Evolutionary conservation across 92 coral and sea anemone genomes (phyloP).

Genomic region (Actinostola sp.): DNA sequence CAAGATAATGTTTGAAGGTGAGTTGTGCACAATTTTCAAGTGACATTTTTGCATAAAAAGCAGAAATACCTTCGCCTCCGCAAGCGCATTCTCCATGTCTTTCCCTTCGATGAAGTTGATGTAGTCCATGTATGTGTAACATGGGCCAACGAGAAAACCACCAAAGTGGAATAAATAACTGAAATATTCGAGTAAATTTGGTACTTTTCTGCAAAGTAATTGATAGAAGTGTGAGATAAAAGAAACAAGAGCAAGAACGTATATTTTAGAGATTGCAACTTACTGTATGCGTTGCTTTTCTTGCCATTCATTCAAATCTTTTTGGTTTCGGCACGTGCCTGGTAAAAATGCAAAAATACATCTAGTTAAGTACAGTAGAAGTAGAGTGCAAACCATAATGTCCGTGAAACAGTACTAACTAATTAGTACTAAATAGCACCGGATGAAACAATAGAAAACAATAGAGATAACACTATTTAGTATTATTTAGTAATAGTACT

Average conservation of each 20-base stretch:
- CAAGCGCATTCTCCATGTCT: slow-evolving; percentile 27
- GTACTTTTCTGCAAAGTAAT: slow-evolving; percentile 54
- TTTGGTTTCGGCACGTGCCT: slow-evolving; percentile 56
- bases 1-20: too few species aligned
- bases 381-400: too few species aligned
- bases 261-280: background rate
- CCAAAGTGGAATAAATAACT: slow-evolving; percentile 81
- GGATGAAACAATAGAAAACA: too few species aligned
- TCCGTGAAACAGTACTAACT: too few species aligned
- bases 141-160: slow-evolving; percentile 73
- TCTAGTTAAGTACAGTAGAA: background rate
- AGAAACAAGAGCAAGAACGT: background rate
- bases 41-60: too few species aligned
- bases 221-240: background rate
- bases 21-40: too few species aligned
- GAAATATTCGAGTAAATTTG: slow-evolving; percentile 75
- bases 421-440: too few species aligned
- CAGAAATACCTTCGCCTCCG: slow-evolving; percentile 16
- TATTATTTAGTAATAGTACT: too few species aligned
- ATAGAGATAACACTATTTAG: too few species aligned
- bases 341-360: background rate
- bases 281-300: slow-evolving; percentile 59
- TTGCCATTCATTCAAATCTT: slow-evolving; percentile 59
- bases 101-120: slow-evolving; percentile 81
- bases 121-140: slow-evolving; percentile 67